Evolutionary conservation across 2,888 invertebrate genomes (phyloP).

Genomic region (Nephrotoma guestfalica): DNA sequence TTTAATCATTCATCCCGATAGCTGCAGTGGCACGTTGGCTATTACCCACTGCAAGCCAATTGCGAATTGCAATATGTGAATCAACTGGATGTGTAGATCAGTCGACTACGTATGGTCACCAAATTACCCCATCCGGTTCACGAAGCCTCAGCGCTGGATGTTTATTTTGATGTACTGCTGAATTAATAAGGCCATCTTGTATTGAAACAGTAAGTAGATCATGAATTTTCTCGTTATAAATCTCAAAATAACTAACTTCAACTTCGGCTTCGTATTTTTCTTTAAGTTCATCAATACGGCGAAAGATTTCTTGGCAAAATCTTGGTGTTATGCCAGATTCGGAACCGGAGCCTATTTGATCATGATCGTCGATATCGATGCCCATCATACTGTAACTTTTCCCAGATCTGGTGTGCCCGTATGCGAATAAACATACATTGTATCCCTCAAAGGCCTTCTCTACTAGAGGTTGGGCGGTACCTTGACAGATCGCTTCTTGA

Average conservation of each 20-base stretch:
- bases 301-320: slow-evolving; percentile 58
- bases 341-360: slow-evolving; percentile 26
- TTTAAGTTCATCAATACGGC: slow-evolving; percentile 32
- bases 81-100: slow-evolving; percentile 55
- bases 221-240: slow-evolving; percentile 75
- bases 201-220: slow-evolving; percentile 44
- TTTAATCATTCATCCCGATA: slow-evolving; percentile 68
- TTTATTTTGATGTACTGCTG: slow-evolving; percentile 18
- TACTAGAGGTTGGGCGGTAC: slow-evolving; percentile 51
- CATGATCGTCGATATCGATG: slow-evolving; percentile 33
- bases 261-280: slow-evolving; percentile 36
- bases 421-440: slow-evolving; percentile 68
- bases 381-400: slow-evolving; percentile 72
- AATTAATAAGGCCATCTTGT: slow-evolving; percentile 12
- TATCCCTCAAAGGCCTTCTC: slow-evolving; percentile 62
- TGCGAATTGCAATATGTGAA: slow-evolving; percentile 48
- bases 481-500: slow-evolving; percentile 49
- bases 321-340: slow-evolving; percentile 56
- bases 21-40: slow-evolving; percentile 62
- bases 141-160: slow-evolving; percentile 47
- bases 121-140: slow-evolving; percentile 41
- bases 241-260: slow-evolving; percentile 70
- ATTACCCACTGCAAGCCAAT: slow-evolving; percentile 58
- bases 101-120: slow-evolving; percentile 67
- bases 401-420: slow-evolving; percentile 72